These are phyloP conservation scores for Chaetodon auriga DNA, from an alignment of 2,113 vertebrate genomes.

Conservation along the genomic window DNA sequence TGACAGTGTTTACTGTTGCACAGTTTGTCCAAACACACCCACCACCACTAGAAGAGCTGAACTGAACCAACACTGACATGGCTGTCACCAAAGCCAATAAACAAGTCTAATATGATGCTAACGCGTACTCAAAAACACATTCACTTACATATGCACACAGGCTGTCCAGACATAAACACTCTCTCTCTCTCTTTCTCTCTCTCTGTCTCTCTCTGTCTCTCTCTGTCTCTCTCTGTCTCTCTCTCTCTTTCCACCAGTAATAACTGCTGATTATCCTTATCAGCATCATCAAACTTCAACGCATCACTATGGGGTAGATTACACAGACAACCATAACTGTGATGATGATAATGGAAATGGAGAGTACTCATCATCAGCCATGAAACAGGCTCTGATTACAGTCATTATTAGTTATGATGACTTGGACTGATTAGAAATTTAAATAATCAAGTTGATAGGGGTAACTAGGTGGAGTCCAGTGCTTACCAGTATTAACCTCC, in stretches of 20 bases:
- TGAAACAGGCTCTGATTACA: constrained; percentile 73
- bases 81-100: constrained; percentile 36
- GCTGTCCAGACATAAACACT: neutral
- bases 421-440: constrained; percentile 71
- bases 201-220: neutral
- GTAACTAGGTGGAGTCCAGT: constrained; percentile 20
- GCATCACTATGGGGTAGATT: constrained; percentile 72
- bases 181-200: too few relatives aligned
- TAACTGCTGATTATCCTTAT: constrained; percentile 71
- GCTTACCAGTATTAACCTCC: neutral
- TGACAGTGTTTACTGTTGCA: constrained; percentile 14
- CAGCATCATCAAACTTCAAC: constrained; percentile 55
- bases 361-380: constrained; percentile 70
- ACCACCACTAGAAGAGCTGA: neutral
- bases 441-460: constrained; percentile 63
- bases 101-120: constrained; percentile 13
- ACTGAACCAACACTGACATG: constrained; percentile 24
- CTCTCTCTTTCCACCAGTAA: constrained; percentile 18
- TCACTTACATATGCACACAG: constrained; percentile 14
- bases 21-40: constrained; percentile 10
- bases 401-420: constrained; percentile 71
- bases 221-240: neutral
- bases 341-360: constrained; percentile 68
- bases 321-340: constrained; percentile 65
- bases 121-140: constrained; percentile 23